Evolutionary conservation across 2,797 vertebrate genomes (phyloP).

Genomic region (Danio choprae): DNA sequence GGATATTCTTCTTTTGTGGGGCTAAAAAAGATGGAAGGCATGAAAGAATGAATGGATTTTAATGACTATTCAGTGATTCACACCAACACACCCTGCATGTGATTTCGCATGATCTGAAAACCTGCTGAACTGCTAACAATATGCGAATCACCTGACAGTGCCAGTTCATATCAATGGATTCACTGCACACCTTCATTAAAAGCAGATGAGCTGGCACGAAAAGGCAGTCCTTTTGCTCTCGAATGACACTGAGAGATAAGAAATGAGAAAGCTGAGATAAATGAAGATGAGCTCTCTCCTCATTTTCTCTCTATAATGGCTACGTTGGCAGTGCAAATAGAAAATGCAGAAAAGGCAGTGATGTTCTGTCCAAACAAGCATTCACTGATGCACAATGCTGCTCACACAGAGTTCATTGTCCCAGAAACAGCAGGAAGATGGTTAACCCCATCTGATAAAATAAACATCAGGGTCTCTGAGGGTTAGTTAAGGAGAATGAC

Average conservation of each 20-base stretch:
- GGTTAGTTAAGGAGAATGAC: conserved; percentile 74
- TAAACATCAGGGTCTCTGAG: conserved; percentile 79
- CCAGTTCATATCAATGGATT: conserved; percentile 12
- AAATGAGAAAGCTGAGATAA: neutral
- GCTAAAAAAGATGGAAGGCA: neutral
- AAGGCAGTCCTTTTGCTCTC: conserved; percentile 22
- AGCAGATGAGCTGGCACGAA: conserved; percentile 6
- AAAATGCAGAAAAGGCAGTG: conserved; percentile 18
- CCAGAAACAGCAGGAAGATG: conserved; percentile 58
- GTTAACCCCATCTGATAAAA: conserved; percentile 79
- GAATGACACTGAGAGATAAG: conserved; percentile 25
- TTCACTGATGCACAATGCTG: conserved; percentile 13
- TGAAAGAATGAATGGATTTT: conserved; percentile 1
- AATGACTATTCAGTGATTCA: conserved; percentile 24
- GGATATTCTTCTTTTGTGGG: neutral
- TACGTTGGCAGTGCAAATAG: conserved; percentile 15
- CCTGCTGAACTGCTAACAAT: conserved; percentile 15
- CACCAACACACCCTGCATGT: conserved; percentile 17
- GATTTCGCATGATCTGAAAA: conserved; percentile 7
- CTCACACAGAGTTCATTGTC: conserved; percentile 17
- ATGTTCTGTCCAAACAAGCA: conserved; percentile 19
- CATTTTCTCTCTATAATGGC: conserved; percentile 11
- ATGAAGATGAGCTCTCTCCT: conserved; percentile 14
- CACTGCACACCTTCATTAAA: conserved; percentile 12
- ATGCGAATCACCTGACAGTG: neutral